phyloP scores from a whole-genome alignment of 2,888 invertebrate genomes.

The Deladenus siricidicola region DNA sequence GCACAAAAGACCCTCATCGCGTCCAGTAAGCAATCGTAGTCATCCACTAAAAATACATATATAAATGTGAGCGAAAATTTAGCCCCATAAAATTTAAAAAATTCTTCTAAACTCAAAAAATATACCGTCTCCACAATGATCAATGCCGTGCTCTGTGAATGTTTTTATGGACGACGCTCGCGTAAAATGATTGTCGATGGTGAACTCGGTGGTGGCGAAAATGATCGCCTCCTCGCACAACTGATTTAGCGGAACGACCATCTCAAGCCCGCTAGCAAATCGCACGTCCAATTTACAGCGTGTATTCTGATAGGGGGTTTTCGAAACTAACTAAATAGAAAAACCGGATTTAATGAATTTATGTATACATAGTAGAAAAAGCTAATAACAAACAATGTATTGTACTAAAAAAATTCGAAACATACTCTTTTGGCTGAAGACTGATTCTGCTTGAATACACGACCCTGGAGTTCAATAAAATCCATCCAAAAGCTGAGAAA shows the following conservation, averaged over 20 bases:
- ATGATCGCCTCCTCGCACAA: conserved; percentile 30
- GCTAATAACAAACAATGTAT: too few relatives aligned
- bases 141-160: conserved; percentile 25
- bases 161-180: conserved; percentile 20
- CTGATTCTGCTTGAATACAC: conserved; percentile 57
- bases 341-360: too few relatives aligned
- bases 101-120: not conserved
- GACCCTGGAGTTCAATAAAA: conserved; percentile 73
- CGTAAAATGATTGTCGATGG: conserved; percentile 33
- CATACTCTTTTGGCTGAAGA: not conserved
- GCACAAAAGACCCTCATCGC: conserved; percentile 20
- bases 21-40: conserved; percentile 44
- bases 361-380: too few relatives aligned
- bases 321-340: conserved; percentile 19
- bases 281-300: conserved; percentile 30
- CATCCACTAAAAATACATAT: conserved; percentile 12
- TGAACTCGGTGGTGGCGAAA: conserved; percentile 26
- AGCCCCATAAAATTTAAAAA: not conserved
- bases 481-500: conserved; percentile 71
- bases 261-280: conserved; percentile 26
- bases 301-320: conserved; percentile 21
- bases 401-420: too few relatives aligned
- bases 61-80: not conserved
- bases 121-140: conserved; percentile 8
- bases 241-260: conserved; percentile 43